phyloP scores from a whole-genome alignment of 2,888 invertebrate species.

The Molorchus minor region DNA sequence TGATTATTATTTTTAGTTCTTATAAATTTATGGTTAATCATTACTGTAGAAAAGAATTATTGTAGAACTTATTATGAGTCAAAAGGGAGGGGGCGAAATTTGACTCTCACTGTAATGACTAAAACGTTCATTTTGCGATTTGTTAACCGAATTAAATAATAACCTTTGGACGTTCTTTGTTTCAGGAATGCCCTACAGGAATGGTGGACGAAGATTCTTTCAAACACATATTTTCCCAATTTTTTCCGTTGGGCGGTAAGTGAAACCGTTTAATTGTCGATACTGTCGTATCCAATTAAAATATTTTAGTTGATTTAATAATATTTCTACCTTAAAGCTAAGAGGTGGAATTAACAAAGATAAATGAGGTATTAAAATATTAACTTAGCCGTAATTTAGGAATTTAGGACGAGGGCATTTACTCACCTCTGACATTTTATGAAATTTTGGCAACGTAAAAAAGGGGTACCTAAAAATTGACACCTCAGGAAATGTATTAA shows the following conservation, averaged over 20 bases:
- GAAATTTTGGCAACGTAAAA: neutral
- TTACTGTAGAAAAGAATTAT: too few species aligned
- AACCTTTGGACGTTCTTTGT: too few species aligned
- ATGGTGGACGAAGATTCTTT: slow-evolving; percentile 89
- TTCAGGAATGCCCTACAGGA: slow-evolving; percentile 84
- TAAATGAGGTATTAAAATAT: slow-evolving; percentile 7
- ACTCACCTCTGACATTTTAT: slow-evolving; percentile 20
- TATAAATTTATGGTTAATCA: too few species aligned
- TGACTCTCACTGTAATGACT: too few species aligned
- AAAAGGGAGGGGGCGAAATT: too few species aligned
- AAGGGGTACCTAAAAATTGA: too few species aligned
- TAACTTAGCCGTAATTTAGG: slow-evolving; percentile 4
- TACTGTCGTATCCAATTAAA: neutral
- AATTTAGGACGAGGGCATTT: slow-evolving; percentile 10
- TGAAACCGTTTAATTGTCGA: slow-evolving; percentile 25
- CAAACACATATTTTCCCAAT: slow-evolving; percentile 88
- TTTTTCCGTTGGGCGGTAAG: slow-evolving; percentile 90
- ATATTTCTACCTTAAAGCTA: neutral
- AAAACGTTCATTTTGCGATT: too few species aligned
- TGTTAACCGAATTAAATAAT: too few species aligned
- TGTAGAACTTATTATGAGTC: too few species aligned
- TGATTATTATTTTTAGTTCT: too few species aligned
- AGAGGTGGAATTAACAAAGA: neutral
- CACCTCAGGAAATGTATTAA: too few species aligned
- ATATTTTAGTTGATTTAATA: neutral